Evolutionary conservation across 2,113 vertebrate species (phyloP).

Genomic region (Isurus oxyrinchus): DNA sequence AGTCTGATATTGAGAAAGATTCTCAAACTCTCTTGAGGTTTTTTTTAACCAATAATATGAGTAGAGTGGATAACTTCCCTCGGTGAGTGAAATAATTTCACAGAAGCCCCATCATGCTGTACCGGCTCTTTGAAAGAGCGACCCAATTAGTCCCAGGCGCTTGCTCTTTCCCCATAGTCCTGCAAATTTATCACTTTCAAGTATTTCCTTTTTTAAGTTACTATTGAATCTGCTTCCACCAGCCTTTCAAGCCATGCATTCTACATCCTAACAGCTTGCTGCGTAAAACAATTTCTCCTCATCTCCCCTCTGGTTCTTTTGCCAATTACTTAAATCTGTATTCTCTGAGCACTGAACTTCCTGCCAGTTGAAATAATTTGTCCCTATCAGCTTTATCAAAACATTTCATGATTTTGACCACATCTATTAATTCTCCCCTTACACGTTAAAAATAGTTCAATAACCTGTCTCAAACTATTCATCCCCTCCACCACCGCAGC

Average conservation of each 20-base stretch:
- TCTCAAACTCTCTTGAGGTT: not conserved
- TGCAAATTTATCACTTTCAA: not conserved
- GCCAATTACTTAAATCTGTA: not conserved
- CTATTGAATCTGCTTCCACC: not conserved
- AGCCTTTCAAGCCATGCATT: not conserved
- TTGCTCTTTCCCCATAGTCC: not conserved
- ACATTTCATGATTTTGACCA: not conserved
- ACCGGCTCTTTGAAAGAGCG: not conserved
- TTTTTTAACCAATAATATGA: not conserved
- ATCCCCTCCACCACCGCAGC: not conserved
- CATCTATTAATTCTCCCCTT: not conserved
- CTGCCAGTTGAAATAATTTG: not conserved
- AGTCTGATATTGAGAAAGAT: not conserved
- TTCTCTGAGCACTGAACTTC: not conserved
- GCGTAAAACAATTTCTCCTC: not conserved
- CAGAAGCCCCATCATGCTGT: not conserved
- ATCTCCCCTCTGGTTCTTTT: not conserved
- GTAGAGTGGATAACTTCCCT: not conserved
- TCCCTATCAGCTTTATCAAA: not conserved
- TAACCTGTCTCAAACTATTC: not conserved
- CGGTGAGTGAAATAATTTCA: not conserved
- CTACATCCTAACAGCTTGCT: not conserved
- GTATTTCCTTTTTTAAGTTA: not conserved
- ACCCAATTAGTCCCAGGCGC: not conserved
- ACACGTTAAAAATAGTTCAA: not conserved